phyloP scores from a whole-genome alignment of 1,140 invertebrate species.

The Bombus sibiricus region DNA sequence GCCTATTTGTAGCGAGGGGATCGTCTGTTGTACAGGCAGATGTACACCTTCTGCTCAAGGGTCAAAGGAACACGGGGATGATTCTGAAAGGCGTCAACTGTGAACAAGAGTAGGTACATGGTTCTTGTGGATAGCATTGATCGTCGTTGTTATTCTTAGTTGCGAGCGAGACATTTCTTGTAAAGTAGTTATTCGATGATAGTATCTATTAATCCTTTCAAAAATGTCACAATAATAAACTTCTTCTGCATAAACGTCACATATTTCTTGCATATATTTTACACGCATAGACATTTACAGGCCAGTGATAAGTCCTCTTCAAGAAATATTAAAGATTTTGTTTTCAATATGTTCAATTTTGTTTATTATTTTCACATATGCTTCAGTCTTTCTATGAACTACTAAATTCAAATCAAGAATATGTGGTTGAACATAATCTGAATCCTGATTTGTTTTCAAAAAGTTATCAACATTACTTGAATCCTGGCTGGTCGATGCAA shows the following conservation, averaged over 20 bases:
- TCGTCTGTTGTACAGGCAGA: slow-evolving; percentile 57
- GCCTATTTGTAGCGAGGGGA: slow-evolving; percentile 53
- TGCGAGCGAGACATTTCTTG: neutral
- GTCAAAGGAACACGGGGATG: slow-evolving; percentile 34
- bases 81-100: slow-evolving; percentile 29
- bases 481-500: neutral
- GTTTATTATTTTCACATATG: too few species aligned
- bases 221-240: too few species aligned
- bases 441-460: neutral
- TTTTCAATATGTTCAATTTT: too few species aligned
- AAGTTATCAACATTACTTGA: slow-evolving; percentile 11
- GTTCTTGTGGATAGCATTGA: neutral
- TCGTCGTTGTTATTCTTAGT: neutral
- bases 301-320: too few species aligned
- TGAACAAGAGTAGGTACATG: slow-evolving; percentile 9
- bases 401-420: too few species aligned
- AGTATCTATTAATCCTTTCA: neutral
- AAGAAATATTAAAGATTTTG: too few species aligned
- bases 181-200: neutral
- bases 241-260: too few species aligned
- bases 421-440: too few species aligned
- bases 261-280: too few species aligned
- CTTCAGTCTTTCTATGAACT: too few species aligned
- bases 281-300: too few species aligned
- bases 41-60: slow-evolving; percentile 47